phyloP scores from a whole-genome alignment of 1,140 invertebrate genomes.

The Cherax destructor region DNA sequence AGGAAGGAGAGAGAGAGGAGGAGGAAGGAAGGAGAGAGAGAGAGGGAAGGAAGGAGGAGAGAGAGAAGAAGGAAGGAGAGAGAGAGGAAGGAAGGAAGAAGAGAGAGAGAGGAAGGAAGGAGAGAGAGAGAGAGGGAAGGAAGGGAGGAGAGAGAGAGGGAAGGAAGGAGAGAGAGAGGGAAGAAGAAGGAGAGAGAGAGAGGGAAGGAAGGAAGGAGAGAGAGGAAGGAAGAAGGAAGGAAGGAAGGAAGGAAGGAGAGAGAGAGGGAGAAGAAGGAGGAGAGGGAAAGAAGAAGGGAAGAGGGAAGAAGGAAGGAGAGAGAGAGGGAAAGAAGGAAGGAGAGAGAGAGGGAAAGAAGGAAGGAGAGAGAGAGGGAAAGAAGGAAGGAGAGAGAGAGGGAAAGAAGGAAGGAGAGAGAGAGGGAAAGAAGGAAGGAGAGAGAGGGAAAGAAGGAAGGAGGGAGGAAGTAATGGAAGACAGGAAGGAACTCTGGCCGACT shows the following conservation, averaged over 20 bases:
- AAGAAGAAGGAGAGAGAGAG: background rate
- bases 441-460: background rate
- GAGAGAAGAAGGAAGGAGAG: too few species aligned
- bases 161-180: too few species aligned
- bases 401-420: too few species aligned
- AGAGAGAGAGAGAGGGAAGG: too few species aligned
- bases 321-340: background rate
- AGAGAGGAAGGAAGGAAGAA: too few species aligned
- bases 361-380: background rate
- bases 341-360: background rate
- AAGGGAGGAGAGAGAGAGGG: background rate
- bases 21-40: too few species aligned
- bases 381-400: too few species aligned
- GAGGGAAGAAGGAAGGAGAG: background rate
- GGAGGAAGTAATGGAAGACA: background rate
- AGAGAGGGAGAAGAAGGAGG: background rate
- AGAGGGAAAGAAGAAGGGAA: background rate
- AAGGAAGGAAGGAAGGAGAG: background rate
- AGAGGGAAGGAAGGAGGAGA: too few species aligned
- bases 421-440: too few species aligned
- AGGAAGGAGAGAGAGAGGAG: too few species aligned
- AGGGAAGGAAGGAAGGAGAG: background rate
- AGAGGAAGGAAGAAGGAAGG: background rate
- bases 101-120: too few species aligned
- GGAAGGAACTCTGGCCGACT: conserved; percentile 2